Evolutionary conservation across 2,888 invertebrate genomes (phyloP).

Genomic region (Blastobasis lacticolella): DNA sequence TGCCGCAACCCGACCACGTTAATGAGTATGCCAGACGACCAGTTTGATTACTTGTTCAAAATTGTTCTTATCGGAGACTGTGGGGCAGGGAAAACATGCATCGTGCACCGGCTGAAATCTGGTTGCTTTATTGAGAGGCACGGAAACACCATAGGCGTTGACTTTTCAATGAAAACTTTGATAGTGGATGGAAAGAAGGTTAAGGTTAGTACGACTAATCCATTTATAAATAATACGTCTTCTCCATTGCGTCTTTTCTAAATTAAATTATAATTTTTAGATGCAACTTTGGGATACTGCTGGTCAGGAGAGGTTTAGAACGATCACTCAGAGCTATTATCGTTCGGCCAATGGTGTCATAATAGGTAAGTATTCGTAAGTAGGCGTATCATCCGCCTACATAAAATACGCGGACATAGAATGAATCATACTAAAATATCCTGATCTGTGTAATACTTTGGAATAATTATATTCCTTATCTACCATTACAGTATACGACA

Average conservation of each 20-base stretch:
- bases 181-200: slow-evolving; percentile 94
- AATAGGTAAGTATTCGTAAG: slow-evolving; percentile 74
- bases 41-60: slow-evolving; percentile 96
- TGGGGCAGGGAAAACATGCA: slow-evolving; percentile 93
- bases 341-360: slow-evolving; percentile 97
- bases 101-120: slow-evolving; percentile 96
- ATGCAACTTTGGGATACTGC: slow-evolving; percentile 98
- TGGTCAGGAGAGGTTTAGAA: slow-evolving; percentile 96
- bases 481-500: slow-evolving; percentile 86
- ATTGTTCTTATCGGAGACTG: slow-evolving; percentile 94
- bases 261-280: slow-evolving; percentile 53
- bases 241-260: slow-evolving; percentile 5
- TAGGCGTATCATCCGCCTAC: too few relatives aligned
- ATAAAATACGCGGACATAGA: too few relatives aligned
- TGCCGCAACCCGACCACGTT: slow-evolving; percentile 83
- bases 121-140: slow-evolving; percentile 96
- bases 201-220: slow-evolving; percentile 78
- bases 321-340: slow-evolving; percentile 98
- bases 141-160: slow-evolving; percentile 97
- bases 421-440: too few relatives aligned
- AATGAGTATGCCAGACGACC: slow-evolving; percentile 85
- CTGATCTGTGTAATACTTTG: too few relatives aligned
- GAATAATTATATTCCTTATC: background rate
- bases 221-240: slow-evolving; percentile 14
- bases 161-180: slow-evolving; percentile 98